Percentiles rank a stretch among this genome's conserved stretches.
Evolutionary conservation across 2,113 vertebrate genomes (phyloP).

Genomic region (Spea multiplicata): DNA sequence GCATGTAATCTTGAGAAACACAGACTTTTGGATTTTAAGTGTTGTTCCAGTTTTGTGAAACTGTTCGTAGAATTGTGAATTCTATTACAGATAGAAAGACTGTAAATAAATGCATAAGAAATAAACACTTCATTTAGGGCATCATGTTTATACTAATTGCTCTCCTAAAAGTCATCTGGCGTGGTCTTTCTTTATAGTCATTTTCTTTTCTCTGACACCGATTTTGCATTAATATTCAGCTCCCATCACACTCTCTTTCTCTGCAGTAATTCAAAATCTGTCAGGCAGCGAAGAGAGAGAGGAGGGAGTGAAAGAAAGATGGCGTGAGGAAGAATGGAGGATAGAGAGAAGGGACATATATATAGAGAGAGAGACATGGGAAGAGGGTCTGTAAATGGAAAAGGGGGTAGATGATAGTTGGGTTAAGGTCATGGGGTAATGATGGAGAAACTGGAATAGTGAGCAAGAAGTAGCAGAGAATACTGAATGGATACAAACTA

Average conservation of each 20-base stretch:
- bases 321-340: slow-evolving; percentile 7
- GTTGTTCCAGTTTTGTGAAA: too few species aligned
- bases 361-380: slow-evolving; percentile 10
- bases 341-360: slow-evolving; percentile 24
- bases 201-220: slow-evolving; percentile 46
- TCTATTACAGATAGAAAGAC: too few species aligned
- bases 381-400: neutral
- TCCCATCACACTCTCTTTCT: slow-evolving; percentile 58
- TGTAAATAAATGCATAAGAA: too few species aligned
- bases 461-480: neutral
- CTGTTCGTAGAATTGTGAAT: too few species aligned
- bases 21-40: too few species aligned
- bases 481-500: neutral
- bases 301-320: slow-evolving; percentile 24
- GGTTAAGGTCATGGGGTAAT: neutral
- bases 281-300: slow-evolving; percentile 54
- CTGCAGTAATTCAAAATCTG: slow-evolving; percentile 72
- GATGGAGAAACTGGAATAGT: neutral
- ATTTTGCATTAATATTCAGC: slow-evolving; percentile 64
- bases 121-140: too few species aligned
- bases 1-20: too few species aligned
- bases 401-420: neutral
- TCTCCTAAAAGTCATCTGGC: neutral
- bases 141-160: too few species aligned
- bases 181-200: slow-evolving; percentile 27